Conservation (phyloP, 2,113 vertebrate species). For the Hystrix brachyura region DNA sequence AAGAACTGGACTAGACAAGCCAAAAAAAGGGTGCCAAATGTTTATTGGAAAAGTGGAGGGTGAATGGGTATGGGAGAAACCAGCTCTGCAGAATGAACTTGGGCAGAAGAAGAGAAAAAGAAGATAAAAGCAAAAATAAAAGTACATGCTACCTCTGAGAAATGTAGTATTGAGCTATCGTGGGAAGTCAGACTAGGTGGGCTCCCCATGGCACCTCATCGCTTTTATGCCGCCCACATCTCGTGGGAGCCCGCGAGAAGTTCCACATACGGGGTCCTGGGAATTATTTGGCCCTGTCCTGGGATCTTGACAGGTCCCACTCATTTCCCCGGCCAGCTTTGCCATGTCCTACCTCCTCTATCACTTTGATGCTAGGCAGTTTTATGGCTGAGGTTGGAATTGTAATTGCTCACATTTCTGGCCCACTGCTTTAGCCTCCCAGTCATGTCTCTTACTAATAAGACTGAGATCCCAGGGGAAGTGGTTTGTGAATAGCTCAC, state of each 20-base stretch:
- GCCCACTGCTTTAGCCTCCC: not conserved
- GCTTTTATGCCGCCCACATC: not conserved
- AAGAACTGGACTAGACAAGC: not conserved
- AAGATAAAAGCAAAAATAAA: not conserved
- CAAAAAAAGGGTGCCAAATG: not conserved
- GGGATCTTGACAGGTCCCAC: not conserved
- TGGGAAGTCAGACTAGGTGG: not conserved
- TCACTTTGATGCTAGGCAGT: not conserved
- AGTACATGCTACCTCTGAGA: not conserved
- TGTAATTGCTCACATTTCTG: constrained; percentile 58
- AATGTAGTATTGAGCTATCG: not conserved
- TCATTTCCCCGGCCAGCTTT: not conserved
- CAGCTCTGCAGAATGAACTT: not conserved
- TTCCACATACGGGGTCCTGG: not conserved
- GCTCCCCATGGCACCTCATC: not conserved
- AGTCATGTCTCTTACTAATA: constrained; percentile 49
- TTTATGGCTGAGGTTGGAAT: constrained; percentile 61
- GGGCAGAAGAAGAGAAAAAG: not conserved
- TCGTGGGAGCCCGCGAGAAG: not conserved
- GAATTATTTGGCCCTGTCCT: not conserved
- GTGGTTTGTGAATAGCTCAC: not conserved
- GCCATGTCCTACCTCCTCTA: not conserved
- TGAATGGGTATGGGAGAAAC: not conserved
- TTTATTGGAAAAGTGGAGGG: not conserved
- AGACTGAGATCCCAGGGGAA: constrained; percentile 55